Percentiles rank a stretch among this genome's conserved stretches.
These are phyloP conservation scores for Phengaris arion DNA, from an alignment of 2,888 invertebrate species.

Conservation along the genomic window DNA sequence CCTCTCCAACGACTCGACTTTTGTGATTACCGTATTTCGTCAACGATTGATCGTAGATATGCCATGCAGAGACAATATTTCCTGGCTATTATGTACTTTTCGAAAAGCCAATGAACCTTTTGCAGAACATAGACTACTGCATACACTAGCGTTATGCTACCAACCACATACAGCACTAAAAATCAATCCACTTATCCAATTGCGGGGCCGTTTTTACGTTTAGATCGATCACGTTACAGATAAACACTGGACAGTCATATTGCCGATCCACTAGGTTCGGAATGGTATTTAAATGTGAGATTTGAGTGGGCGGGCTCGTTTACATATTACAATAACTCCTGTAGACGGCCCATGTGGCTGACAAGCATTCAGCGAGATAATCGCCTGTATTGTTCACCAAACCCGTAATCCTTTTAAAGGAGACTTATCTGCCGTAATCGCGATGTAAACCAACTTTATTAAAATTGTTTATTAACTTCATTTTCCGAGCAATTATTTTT, in stretches of 20 bases:
- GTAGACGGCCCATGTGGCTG: conserved; percentile 52
- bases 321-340: conserved; percentile 64
- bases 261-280: conserved; percentile 49
- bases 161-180: not conserved
- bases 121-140: not conserved
- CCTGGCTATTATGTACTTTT: not conserved
- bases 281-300: conserved; percentile 52
- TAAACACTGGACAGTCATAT: conserved; percentile 29
- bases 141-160: not conserved
- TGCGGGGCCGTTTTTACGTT: not conserved
- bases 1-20: too few relatives aligned
- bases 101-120: not conserved
- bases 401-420: conserved; percentile 65
- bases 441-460: conserved; percentile 61
- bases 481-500: conserved; percentile 35
- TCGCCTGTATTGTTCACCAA: conserved; percentile 64
- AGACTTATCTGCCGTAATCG: conserved; percentile 60
- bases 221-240: not conserved
- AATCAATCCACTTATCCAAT: conserved; percentile 17
- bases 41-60: too few relatives aligned
- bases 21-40: too few relatives aligned
- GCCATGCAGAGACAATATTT: too few relatives aligned
- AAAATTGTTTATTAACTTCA: conserved; percentile 56
- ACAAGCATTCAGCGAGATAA: conserved; percentile 68
- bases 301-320: conserved; percentile 52